Conservation (phyloP, 1,140 invertebrate species). For the Drosophila aff. region DNA sequence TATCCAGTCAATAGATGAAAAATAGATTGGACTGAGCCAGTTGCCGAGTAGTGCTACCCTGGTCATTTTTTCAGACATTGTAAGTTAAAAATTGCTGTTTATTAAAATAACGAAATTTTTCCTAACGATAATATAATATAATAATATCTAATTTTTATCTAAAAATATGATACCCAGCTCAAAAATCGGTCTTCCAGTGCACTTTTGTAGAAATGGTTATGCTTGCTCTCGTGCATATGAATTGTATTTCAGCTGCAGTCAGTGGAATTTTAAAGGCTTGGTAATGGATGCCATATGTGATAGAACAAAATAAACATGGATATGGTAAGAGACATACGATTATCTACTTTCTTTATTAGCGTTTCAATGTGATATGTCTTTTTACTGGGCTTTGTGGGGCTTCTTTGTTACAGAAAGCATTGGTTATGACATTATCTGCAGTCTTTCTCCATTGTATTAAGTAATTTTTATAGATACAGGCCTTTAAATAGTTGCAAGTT, state of each 20-base stretch:
- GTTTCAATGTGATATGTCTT: constrained; percentile 1
- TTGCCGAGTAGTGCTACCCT: too few relatives aligned
- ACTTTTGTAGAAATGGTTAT: constrained; percentile 4
- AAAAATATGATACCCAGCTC: not conserved
- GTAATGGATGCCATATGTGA: constrained; percentile 39
- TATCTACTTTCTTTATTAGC: constrained; percentile 3
- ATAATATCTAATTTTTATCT: not conserved
- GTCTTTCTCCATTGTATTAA: not conserved
- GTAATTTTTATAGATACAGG: not conserved
- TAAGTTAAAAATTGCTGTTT: not conserved
- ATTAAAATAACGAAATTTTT: not conserved
- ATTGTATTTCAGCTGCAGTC: constrained; percentile 13
- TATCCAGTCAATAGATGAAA: not conserved
- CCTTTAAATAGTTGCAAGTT: not conserved
- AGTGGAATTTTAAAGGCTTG: constrained; percentile 11
- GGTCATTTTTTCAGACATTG: not conserved
- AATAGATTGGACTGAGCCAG: accelerated
- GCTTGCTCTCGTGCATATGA: constrained; percentile 17
- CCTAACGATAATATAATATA: too few relatives aligned
- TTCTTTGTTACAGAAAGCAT: not conserved
- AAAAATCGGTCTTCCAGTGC: not conserved
- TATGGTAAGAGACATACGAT: not conserved
- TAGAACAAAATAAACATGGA: not conserved
- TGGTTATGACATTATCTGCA: not conserved
- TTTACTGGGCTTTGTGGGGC: not conserved